Evolutionary conservation across 2,888 invertebrate genomes (phyloP).

Genomic region (Oscheius sp.): DNA sequence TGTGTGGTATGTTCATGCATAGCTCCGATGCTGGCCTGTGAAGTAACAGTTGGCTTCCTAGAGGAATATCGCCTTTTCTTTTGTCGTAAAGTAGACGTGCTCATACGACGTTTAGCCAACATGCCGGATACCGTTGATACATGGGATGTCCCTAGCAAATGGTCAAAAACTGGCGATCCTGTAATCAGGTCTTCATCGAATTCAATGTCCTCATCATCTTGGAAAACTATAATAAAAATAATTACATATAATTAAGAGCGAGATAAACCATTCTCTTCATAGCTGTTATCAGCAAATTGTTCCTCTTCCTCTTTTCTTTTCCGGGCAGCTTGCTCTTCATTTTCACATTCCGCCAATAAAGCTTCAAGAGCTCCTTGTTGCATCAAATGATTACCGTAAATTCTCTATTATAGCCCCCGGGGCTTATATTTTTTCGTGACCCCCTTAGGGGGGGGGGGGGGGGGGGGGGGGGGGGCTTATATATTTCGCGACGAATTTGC

Average conservation of each 20-base stretch:
- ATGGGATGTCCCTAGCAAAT: slow-evolving; percentile 66
- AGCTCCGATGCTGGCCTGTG: slow-evolving; percentile 21
- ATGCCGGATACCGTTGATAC: slow-evolving; percentile 72
- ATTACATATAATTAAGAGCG: neutral
- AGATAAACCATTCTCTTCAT: slow-evolving; percentile 49
- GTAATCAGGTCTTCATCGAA: slow-evolving; percentile 54
- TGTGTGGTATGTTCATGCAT: slow-evolving; percentile 33
- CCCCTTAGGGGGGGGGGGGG: too few relatives aligned
- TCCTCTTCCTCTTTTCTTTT: slow-evolving; percentile 51
- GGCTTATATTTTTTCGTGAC: too few relatives aligned
- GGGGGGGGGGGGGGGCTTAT: too few relatives aligned
- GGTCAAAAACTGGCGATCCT: slow-evolving; percentile 48
- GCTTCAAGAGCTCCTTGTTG: slow-evolving; percentile 66
- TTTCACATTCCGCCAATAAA: slow-evolving; percentile 66
- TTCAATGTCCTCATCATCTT: slow-evolving; percentile 4
- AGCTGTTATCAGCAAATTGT: slow-evolving; percentile 42
- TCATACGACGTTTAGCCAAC: slow-evolving; percentile 48
- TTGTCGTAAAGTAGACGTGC: slow-evolving; percentile 43
- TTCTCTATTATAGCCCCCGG: too few relatives aligned
- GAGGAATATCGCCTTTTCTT: slow-evolving; percentile 44
- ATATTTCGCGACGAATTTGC: too few relatives aligned
- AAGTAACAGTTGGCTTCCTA: slow-evolving; percentile 38
- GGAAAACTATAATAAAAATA: neutral
- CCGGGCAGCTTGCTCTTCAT: slow-evolving; percentile 51
- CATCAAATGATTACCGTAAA: slow-evolving; percentile 67